Evolutionary conservation across 2,888 invertebrate species (phyloP), one percentile per base, ranked within the genome.

Genomic region (Lapara coniferarum): DNA sequence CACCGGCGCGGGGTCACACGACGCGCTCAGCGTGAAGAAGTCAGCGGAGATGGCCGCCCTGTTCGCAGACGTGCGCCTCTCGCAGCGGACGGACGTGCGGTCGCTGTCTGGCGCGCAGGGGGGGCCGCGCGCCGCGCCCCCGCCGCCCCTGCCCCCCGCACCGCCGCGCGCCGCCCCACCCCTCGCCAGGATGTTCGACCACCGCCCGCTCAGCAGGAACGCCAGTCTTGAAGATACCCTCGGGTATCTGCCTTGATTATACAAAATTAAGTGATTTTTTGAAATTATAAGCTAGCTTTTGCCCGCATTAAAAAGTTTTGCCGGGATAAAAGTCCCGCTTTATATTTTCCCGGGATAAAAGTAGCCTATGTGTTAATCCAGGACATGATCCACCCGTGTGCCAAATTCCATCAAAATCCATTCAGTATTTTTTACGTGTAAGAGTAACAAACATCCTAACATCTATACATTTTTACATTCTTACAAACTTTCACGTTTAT

Each of bases 11-110:
- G 93, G 93, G 19, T 94, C 95, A 0, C 94, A 95, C 67, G 97
- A 97, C 78, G 97, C 97, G 0, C 89, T 97, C 0, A 97, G 97
- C 69, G 97, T 97, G 46, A 98, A 98, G 88, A 98, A 98, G 85
- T 97, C 97, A 3, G 97, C 97, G 0, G 98, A 98, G 87, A 97
- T 98, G 80, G 98, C 97, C 0, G 98, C 97, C 0, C 91, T 98
- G 46, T 98, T 98, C 85, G 96, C 97, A 0, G 97, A 97, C 81
- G 95, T 96, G 59, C 95, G 96, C 53, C 92, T 96, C 0, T 96
- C 95, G 44, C 96, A 96, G 87, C 95, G 96, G 14, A 96, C 96
- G 0, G 96, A 96, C 83, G 95, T 96, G 69, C 87, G 93, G 2
- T 83, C 91, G 0, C 78, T 93, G 14, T 81, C 80, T 51, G 90